Percentiles rank a stretch among this genome's conserved stretches.
These are phyloP conservation scores for Threskiornis aethiopicus DNA, from an alignment of 2,797 vertebrate genomes.

Conservation along the genomic window DNA sequence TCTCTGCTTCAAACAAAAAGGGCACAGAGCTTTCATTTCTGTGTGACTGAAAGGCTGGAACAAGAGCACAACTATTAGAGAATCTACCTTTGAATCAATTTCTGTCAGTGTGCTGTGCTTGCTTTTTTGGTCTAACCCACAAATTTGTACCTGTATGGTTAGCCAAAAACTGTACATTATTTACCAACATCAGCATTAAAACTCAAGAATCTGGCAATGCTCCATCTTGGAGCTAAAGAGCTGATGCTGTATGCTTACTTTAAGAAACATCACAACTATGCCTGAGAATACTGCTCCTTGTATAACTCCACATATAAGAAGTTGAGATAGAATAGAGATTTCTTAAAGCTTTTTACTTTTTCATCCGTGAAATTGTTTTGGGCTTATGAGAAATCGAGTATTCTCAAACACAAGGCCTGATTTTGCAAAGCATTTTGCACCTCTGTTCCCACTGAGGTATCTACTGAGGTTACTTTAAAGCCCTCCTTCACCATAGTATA, in stretches of 20 bases:
- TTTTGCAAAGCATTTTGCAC: not conserved
- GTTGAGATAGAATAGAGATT: not conserved
- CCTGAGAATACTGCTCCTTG: not conserved
- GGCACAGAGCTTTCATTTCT: slow-evolving; percentile 21
- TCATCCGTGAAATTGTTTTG: not conserved
- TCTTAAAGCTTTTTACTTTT: not conserved
- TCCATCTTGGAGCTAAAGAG: slow-evolving; percentile 12
- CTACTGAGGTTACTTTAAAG: not conserved
- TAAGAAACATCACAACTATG: not conserved
- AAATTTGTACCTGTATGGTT: slow-evolving; percentile 38
- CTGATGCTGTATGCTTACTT: not conserved
- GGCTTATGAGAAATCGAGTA: not conserved
- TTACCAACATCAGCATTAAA: slow-evolving; percentile 52
- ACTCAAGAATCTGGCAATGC: not conserved
- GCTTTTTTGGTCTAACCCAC: slow-evolving; percentile 44
- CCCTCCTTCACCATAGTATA: not conserved
- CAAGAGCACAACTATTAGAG: slow-evolving; percentile 38
- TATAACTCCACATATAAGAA: not conserved
- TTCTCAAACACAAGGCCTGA: not conserved
- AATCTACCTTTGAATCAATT: slow-evolving; percentile 23
- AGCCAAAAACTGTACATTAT: slow-evolving; percentile 25
- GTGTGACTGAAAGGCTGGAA: not conserved
- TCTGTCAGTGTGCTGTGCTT: slow-evolving; percentile 14
- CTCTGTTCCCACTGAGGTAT: not conserved
- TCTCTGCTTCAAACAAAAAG: slow-evolving; percentile 42